Base-by-base conservation (phyloP, 2,113 vertebrate genomes). In the Mobula hypostoma region DNA sequence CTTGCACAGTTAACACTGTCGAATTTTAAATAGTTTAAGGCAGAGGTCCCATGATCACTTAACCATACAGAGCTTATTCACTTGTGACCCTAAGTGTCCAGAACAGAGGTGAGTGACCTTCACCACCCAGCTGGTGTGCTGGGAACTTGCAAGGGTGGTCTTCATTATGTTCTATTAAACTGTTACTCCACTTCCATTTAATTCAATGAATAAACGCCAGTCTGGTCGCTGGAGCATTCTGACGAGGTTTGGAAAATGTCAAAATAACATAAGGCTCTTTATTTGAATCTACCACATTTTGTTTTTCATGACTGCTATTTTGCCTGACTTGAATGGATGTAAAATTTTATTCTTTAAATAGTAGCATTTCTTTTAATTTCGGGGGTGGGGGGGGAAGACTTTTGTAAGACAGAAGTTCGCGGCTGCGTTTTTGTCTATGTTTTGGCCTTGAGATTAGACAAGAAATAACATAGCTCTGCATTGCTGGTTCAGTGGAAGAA, bases 91-190 rank as follows among this genome's bases (percentile, higher is more conserved):
- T 17, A 90, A 90, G n/a, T 90, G 61, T 32, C 85, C 85, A 90
- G n/a, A 66, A 63, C n/a, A 32, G 85, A 90, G 85, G 29, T 61
- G 24, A 90, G 61, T 90, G 85, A 90, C 85, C 85, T 90, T 66
- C 61, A 90, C 83, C 85, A 90, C 85, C 85, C 85, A 90, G 85
- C 29, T 90, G 63, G 85, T 90, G 85, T 90, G 85, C 61, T 90
- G 85, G 61, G 85, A 88, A 90, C 61, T 63, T 40, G 32, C 85
- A 90, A 63, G 85, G 85, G 85, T 90, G 85, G 85, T 90, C 85
- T 32, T 63, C 27, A 68, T 56, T 9, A 56, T 56, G 40, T 7
- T 5, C 36, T 17, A 82, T 82, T 88, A 88, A 88, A 27, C 58
- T 63, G 58, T 61, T 66, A 12, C 29, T 90, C 63, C 29, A 27